These are phyloP conservation scores for Busseola fusca DNA, from an alignment of 2,888 invertebrate species.

Conservation along the genomic window DNA sequence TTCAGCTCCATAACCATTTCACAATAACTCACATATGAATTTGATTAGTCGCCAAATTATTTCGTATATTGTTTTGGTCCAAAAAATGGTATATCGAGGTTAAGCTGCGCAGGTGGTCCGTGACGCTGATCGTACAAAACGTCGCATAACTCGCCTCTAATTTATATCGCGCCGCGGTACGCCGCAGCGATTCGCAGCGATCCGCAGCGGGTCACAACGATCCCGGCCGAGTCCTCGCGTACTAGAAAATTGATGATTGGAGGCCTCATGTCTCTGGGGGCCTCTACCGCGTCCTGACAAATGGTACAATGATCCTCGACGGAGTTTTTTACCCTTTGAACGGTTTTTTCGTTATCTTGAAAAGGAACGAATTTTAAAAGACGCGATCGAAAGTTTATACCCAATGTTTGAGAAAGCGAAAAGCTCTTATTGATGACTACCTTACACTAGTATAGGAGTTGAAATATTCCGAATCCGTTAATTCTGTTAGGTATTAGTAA, in stretches of 20 bases:
- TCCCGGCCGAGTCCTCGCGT: slow-evolving; percentile 15
- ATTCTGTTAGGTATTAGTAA: neutral
- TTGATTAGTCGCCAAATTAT: slow-evolving; percentile 14
- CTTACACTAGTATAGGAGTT: neutral
- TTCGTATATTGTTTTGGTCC: neutral
- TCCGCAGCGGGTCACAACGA: slow-evolving; percentile 20
- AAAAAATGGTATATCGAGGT: neutral
- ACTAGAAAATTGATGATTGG: slow-evolving; percentile 56
- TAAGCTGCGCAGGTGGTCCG: slow-evolving; percentile 19
- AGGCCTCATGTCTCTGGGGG: slow-evolving; percentile 41
- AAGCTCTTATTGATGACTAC: slow-evolving; percentile 3
- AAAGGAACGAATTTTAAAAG: slow-evolving; percentile 38
- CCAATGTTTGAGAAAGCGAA: slow-evolving; percentile 17
- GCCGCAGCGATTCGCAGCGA: slow-evolving; percentile 17
- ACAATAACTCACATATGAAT: neutral
- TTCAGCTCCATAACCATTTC: neutral
- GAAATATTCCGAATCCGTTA: neutral
- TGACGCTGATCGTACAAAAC: slow-evolving; percentile 39
- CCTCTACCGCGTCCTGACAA: slow-evolving; percentile 50
- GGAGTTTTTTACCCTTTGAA: slow-evolving; percentile 50
- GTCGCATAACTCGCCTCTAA: slow-evolving; percentile 40
- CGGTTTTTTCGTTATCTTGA: slow-evolving; percentile 37
- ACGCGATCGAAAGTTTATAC: slow-evolving; percentile 22
- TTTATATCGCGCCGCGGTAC: slow-evolving; percentile 28
- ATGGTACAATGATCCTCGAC: slow-evolving; percentile 53